These are phyloP conservation scores for Petroica traversi DNA, from an alignment of 2,113 vertebrate genomes.

Conservation along the genomic window DNA sequence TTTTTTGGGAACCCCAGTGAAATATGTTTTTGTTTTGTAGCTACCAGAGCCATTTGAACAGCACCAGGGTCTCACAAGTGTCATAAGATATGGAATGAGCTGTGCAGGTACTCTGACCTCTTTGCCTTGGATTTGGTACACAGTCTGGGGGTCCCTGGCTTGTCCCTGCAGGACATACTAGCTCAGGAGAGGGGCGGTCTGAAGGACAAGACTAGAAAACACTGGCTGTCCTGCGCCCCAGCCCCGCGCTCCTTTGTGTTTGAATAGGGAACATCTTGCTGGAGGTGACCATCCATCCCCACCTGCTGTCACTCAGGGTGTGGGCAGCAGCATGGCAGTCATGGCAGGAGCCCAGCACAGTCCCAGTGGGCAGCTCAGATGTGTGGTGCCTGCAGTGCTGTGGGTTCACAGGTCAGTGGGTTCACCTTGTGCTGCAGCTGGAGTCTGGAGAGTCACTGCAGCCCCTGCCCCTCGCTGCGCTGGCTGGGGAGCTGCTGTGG, in stretches of 20 bases:
- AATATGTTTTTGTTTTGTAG: neutral
- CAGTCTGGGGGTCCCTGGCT: neutral
- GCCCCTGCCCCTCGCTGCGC: rapidly evolving
- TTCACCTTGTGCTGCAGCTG: neutral
- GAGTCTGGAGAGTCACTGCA: rapidly evolving
- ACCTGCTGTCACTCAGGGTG: neutral
- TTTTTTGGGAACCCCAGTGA: neutral
- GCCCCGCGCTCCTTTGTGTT: too few species aligned
- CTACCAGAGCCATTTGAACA: neutral
- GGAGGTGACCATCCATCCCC: rapidly evolving
- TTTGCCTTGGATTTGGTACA: neutral
- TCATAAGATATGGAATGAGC: neutral
- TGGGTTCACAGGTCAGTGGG: neutral
- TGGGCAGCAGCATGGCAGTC: neutral
- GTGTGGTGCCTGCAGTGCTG: rapidly evolving
- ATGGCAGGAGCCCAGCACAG: neutral
- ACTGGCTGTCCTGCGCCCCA: neutral
- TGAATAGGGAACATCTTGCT: neutral
- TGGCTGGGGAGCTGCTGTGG: neutral
- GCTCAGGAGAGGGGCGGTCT: neutral
- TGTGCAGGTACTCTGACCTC: neutral
- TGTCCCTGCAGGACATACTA: neutral
- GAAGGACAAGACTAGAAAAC: neutral
- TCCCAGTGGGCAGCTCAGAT: rapidly evolving
- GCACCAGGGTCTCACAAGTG: neutral